Conservation (phyloP, 35 echinoderm and acorn worm species). For the Nesometra sesokonis region DNA sequence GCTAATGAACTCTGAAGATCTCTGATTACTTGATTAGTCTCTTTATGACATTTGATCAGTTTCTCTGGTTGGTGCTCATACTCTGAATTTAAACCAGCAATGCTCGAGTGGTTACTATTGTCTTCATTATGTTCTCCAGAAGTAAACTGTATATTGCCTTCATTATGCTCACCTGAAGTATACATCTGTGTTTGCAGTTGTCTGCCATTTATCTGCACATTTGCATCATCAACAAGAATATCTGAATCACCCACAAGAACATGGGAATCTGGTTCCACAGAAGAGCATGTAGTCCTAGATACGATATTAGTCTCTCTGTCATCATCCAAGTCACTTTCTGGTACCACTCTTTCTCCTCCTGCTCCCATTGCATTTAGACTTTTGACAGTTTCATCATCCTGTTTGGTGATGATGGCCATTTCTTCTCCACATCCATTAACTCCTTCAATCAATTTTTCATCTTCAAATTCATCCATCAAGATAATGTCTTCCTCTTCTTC, state of each 20-base stretch:
- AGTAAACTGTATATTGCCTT: too few relatives aligned
- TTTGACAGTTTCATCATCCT: not conserved
- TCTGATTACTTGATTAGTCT: conserved; percentile 13
- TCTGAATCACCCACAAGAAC: too few relatives aligned
- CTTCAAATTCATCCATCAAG: not conserved
- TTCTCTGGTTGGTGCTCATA: not conserved
- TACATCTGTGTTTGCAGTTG: too few relatives aligned
- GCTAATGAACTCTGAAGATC: not conserved
- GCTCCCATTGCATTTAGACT: not conserved
- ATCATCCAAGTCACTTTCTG: not conserved
- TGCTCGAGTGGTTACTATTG: too few relatives aligned
- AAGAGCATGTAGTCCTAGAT: too few relatives aligned
- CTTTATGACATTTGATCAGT: not conserved
- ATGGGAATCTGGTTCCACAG: too few relatives aligned
- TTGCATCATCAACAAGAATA: too few relatives aligned
- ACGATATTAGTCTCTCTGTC: too few relatives aligned
- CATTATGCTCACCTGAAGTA: too few relatives aligned
- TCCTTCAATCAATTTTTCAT: not conserved
- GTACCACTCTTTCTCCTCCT: not conserved
- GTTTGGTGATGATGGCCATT: not conserved
- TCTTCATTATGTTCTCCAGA: too few relatives aligned
- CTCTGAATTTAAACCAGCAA: not conserved
- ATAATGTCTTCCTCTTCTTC: not conserved
- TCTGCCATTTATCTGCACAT: too few relatives aligned
- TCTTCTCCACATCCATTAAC: not conserved